Evolutionary conservation across 2,113 vertebrate genomes (phyloP), one percentile per base, ranked within the genome.

Genomic region (Plestiodon gilberti): DNA sequence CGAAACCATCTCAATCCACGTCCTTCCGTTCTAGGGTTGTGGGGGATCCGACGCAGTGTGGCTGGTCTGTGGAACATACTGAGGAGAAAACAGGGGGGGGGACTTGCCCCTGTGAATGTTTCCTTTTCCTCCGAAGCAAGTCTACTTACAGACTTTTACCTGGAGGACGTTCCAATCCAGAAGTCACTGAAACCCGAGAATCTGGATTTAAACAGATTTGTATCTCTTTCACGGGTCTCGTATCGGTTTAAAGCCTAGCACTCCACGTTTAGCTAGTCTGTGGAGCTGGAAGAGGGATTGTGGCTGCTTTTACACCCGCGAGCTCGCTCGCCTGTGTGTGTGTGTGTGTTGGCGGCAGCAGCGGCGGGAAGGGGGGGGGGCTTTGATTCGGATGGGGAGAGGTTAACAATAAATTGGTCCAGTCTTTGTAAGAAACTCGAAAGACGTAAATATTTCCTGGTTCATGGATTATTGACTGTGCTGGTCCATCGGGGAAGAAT

Each of bases 401-500:
- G 81, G 83, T 86, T 81, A 87, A 30, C 80, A 82, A 85, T 89
- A 87, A 43, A 65, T 94, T 92, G 82, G 38, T 48, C 82, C 59
- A 33, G 78, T 73, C 25, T 57, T 30, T 64, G 79, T 82, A 40
- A 4, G 86, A 65, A 76, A 38, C 67, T 88, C 70, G 62, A 65
- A 75, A 57, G 88, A 85, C 84, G 90, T 87, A 93, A 93, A 92
- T 91, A 90, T 88, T 82, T 87, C 90, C 77, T 10, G 38, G 57
- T 79, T 87, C 75, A 57, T 52, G 88, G 88, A 85, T 90, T 90
- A 91, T 81, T 80, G 64, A 65, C 90, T 87, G 87, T 82, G 88
- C 85, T 81, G 77, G 61, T 89, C 84, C 78, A 43, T 22, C 43
- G 81, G 65, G 70, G 43, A 55, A 85, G 0, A 17, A 83, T 64